A percentile compares a stretch with the other conserved stretches of the same genome.
These are phyloP conservation scores for Battus philenor DNA, from an alignment of 1,140 invertebrate species.

Conservation along the genomic window DNA sequence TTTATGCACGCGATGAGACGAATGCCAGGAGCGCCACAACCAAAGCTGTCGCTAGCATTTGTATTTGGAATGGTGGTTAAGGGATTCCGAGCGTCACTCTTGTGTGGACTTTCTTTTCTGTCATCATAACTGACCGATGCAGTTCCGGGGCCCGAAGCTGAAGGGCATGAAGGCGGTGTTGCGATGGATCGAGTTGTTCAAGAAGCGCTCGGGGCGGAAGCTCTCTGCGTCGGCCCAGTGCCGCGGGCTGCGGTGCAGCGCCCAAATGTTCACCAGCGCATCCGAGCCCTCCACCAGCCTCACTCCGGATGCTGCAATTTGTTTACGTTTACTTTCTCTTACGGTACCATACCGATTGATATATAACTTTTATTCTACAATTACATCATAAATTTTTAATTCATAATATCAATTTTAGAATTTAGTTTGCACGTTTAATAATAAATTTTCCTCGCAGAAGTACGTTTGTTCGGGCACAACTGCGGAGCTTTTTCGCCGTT, in stretches of 20 bases:
- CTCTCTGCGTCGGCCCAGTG: slow-evolving; percentile 30
- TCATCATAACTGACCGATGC: slow-evolving; percentile 60
- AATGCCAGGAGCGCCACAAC: background rate
- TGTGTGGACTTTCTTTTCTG: background rate
- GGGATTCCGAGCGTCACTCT: background rate
- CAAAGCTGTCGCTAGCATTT: background rate
- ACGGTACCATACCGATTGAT: too few relatives aligned
- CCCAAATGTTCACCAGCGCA: slow-evolving; percentile 23
- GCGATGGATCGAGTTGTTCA: slow-evolving; percentile 60
- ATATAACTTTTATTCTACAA: too few relatives aligned
- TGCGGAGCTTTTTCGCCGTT: too few relatives aligned
- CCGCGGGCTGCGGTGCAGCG: slow-evolving; percentile 27
- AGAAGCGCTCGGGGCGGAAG: slow-evolving; percentile 78
- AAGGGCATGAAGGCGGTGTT: slow-evolving; percentile 77
- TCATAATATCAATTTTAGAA: too few relatives aligned
- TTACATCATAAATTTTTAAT: too few relatives aligned
- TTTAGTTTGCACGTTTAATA: background rate
- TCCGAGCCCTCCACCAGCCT: slow-evolving; percentile 19
- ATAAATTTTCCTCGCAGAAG: background rate
- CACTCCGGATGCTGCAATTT: slow-evolving; percentile 20
- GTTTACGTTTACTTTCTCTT: too few relatives aligned
- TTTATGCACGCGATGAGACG: too few relatives aligned
- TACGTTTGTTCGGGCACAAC: too few relatives aligned
- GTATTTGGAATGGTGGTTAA: background rate
- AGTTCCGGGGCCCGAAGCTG: slow-evolving; percentile 77